Conservation (phyloP, 2,797 vertebrate species). For the Chloroceryle inda region DNA sequence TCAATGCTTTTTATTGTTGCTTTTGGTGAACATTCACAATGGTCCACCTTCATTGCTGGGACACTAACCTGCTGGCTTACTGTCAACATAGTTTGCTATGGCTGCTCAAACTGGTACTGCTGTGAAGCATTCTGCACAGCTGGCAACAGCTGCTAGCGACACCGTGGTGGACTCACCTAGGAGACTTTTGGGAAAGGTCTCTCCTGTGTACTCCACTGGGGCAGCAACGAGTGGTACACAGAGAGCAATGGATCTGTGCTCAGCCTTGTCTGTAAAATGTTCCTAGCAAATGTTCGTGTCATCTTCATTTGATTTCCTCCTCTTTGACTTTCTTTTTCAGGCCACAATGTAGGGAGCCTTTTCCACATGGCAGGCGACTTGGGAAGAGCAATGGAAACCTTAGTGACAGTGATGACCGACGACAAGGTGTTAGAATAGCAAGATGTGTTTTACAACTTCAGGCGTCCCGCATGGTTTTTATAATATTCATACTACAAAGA, state of each 20-base stretch:
- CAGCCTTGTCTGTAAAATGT: neutral
- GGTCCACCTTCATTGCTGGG: neutral
- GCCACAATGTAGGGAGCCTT: constrained; percentile 92
- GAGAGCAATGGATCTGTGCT: neutral
- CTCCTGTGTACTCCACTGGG: neutral
- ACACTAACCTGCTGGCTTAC: neutral
- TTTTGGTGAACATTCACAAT: neutral
- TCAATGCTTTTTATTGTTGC: neutral
- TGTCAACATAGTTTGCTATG: neutral
- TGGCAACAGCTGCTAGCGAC: neutral
- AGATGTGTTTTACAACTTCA: constrained; percentile 86
- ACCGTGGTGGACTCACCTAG: neutral
- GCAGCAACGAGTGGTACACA: rapidly evolving
- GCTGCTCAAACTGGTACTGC: neutral
- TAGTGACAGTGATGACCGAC: constrained; percentile 95
- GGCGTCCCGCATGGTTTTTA: constrained; percentile 91
- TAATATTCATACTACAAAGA: constrained; percentile 93
- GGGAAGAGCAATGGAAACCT: constrained; percentile 94
- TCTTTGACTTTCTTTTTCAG: constrained; percentile 81
- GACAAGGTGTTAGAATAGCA: constrained; percentile 90
- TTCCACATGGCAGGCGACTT: constrained; percentile 96
- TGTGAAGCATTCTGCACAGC: neutral
- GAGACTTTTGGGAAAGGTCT: neutral
- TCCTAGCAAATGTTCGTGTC: neutral
- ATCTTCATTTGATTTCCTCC: neutral